phyloP scores from a whole-genome alignment of 1,140 invertebrate species.

The Temnothorax nylanderi region DNA sequence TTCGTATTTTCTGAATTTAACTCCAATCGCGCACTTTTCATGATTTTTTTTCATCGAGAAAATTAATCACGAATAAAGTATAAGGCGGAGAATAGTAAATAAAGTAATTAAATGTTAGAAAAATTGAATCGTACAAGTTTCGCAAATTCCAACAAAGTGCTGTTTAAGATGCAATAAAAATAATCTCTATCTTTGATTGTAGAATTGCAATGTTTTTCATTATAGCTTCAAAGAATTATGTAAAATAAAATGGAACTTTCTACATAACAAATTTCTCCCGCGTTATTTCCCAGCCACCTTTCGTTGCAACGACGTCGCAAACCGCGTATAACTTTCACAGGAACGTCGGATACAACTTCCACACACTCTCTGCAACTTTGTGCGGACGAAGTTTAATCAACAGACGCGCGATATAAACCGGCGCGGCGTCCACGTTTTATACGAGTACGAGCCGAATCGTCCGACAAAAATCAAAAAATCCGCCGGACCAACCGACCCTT shows the following conservation, averaged over 20 bases:
- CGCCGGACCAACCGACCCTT: background rate
- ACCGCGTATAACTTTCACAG: slow-evolving; percentile 21
- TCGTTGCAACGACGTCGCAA: background rate
- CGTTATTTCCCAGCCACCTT: slow-evolving; percentile 1
- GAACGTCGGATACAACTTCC: slow-evolving; percentile 1
- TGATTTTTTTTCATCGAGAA: background rate
- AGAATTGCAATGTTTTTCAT: background rate
- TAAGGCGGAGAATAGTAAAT: background rate
- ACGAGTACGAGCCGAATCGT: background rate
- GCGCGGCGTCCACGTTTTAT: slow-evolving; percentile 27
- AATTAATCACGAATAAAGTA: background rate
- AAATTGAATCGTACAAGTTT: background rate
- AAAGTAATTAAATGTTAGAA: background rate
- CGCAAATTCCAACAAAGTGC: background rate
- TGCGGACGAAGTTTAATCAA: slow-evolving; percentile 47
- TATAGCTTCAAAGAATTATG: background rate
- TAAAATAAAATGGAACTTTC: background rate
- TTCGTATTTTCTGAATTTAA: background rate
- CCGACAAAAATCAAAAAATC: slow-evolving; percentile 41
- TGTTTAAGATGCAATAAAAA: background rate
- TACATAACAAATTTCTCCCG: background rate
- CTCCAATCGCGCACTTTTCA: background rate
- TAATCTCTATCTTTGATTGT: background rate
- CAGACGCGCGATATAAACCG: slow-evolving; percentile 50
- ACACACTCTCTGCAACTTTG: background rate